Evolutionary conservation across 2,888 invertebrate species (phyloP).

Genomic region (Maniola hyperantus): DNA sequence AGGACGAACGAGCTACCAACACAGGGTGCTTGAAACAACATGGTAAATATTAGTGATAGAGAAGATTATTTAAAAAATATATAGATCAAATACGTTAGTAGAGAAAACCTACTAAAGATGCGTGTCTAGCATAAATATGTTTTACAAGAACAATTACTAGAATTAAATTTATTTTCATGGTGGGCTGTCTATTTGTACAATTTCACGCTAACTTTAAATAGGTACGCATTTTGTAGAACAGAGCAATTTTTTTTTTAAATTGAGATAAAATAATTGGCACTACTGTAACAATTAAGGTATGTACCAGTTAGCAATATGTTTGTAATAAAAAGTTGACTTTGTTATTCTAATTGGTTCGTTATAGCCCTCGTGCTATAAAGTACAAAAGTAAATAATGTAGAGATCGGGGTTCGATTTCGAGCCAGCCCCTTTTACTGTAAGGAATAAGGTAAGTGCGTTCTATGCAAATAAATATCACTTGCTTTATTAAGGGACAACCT

Average conservation of each 20-base stretch:
- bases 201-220: background rate
- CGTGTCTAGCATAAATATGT: constrained; percentile 39
- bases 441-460: too few species aligned
- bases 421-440: too few species aligned
- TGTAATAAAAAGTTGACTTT: background rate
- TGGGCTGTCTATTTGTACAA: background rate
- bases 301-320: constrained; percentile 8
- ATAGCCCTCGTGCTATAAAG: too few species aligned
- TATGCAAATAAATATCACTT: too few species aligned
- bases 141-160: constrained; percentile 13
- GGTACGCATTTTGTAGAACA: background rate
- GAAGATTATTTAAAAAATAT: too few species aligned
- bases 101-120: constrained; percentile 40
- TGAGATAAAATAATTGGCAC: background rate
- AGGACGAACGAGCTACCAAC: constrained; percentile 68
- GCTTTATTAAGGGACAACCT: too few species aligned
- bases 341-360: background rate
- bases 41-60: too few species aligned
- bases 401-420: too few species aligned
- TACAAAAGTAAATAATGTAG: too few species aligned
- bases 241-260: background rate
- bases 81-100: background rate
- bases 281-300: background rate
- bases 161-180: constrained; percentile 7
- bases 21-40: constrained; percentile 73